These are phyloP conservation scores for Phortica variegata DNA, from an alignment of 1,140 invertebrate genomes.

Conservation along the genomic window DNA sequence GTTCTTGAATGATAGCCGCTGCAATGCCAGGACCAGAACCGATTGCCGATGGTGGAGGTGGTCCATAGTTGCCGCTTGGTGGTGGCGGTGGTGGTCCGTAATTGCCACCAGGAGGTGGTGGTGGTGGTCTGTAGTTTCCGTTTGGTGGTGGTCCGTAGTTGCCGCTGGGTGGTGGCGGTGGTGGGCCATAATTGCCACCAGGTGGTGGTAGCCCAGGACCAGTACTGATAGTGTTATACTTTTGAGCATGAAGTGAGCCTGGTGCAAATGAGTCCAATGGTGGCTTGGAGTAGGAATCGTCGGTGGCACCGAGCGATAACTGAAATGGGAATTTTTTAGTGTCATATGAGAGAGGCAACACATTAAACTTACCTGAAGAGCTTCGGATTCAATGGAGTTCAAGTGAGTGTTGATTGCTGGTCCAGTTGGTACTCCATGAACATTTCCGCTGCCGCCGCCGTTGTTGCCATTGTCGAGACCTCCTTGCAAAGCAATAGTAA, in stretches of 20 bases:
- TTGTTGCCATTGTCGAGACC: conserved; percentile 18
- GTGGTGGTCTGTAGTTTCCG: conserved; percentile 20
- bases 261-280: conserved; percentile 42
- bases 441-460: background rate
- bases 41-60: conserved; percentile 57
- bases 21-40: no score
- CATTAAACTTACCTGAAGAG: conserved; percentile 31
- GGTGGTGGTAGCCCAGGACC: conserved; percentile 10
- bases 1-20: conserved; percentile 56
- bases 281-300: conserved; percentile 40
- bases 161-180: conserved; percentile 2
- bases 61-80: conserved; percentile 42
- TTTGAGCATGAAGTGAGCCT: conserved; percentile 30
- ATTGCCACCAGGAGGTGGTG: conserved; percentile 16
- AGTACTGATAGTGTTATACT: conserved; percentile 29
- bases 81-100: conserved; percentile 60
- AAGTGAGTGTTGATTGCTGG: conserved; percentile 17
- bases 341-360: background rate
- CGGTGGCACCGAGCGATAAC: conserved; percentile 28
- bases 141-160: conserved; percentile 34
- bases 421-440: conserved; percentile 20
- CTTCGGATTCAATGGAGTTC: conserved; percentile 39
- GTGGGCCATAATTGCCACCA: conserved; percentile 18
- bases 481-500: conserved; percentile 44
- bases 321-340: background rate